Conservation (phyloP, 2,113 vertebrate genomes). For the zebrafish (Danio rerio) region DNA sequence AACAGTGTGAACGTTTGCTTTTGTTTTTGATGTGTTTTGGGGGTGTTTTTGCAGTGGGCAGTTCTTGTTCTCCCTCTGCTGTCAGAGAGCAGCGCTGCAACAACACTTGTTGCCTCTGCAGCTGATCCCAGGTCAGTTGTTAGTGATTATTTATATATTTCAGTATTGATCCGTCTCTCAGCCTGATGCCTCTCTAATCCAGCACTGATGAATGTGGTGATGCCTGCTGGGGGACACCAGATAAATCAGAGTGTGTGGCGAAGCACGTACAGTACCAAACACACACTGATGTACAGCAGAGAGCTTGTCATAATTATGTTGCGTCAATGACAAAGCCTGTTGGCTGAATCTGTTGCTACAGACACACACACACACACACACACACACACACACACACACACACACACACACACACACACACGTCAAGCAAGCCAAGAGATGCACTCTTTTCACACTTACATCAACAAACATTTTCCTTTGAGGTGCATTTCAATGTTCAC, state of each 20-base stretch:
- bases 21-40: neutral
- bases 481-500: no score
- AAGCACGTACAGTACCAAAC: slow-evolving; percentile 28
- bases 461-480: no score
- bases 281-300: slow-evolving; percentile 62
- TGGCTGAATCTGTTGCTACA: slow-evolving; percentile 28
- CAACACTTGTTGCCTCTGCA: slow-evolving; percentile 74
- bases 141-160: slow-evolving; percentile 74
- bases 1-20: slow-evolving; percentile 44
- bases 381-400: slow-evolving; percentile 16
- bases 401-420: neutral
- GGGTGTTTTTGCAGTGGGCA: slow-evolving; percentile 44
- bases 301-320: slow-evolving; percentile 71
- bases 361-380: slow-evolving; percentile 13
- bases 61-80: slow-evolving; percentile 74
- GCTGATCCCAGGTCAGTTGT: slow-evolving; percentile 55
- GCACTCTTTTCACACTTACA: slow-evolving; percentile 5
- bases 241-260: slow-evolving; percentile 58
- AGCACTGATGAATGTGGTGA: slow-evolving; percentile 73
- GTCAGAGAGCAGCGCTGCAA: slow-evolving; percentile 53
- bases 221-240: slow-evolving; percentile 67
- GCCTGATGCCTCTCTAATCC: slow-evolving; percentile 73
- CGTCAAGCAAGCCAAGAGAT: slow-evolving; percentile 20
- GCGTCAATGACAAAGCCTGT: slow-evolving; percentile 57
- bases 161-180: slow-evolving; percentile 70